Base-by-base conservation (phyloP, 2,797 vertebrate species). In the Choloepus didactylus region DNA sequence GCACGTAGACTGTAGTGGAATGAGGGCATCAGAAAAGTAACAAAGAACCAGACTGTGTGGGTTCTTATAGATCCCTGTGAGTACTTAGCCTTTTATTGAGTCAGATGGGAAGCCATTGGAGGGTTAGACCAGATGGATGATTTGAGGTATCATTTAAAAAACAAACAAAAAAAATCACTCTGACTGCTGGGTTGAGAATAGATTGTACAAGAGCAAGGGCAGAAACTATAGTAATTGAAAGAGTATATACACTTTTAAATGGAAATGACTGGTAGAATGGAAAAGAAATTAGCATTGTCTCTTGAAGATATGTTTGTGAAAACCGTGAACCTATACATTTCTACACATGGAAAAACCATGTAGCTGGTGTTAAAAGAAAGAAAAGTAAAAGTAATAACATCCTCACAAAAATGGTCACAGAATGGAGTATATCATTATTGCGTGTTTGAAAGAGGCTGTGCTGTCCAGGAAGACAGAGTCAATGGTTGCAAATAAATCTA, bases 241-340 rank as follows among this genome's bases (percentile, higher is more conserved):
- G 21, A 27, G 46, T 62, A 62, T 69, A 31, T 18, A 31, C n/a
- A 1, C 5, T 81, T 72, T 75, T n/a, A 12, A 14, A 5, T 76
- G 89, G 56, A 51, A 92, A 75, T 16, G 76, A 85, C 35, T 35
- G n/a, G 38, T 79, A 85, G 83, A 75, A 92, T 38, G 0, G 73
- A 81, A 69, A 73, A n/a, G 73, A 35, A 81, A 76, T 51, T 76
- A 82, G 29, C 67, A 69, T 85, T 84, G 51, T 75, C 60, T 84
- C 3, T 60, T 92, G 46, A 44, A 87, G 4, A 89, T 27, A 69
- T 85, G 3, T 59, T 29, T 38, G 11, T 5, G 41, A 79, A 84
- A 56, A 14, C 7, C n/a, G 41, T 51, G 18, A 38, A n/a, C 2
- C 6, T 60, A 18, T 21, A 51, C 38, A 60, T 86, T 75, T 93